Evolutionary conservation across 2,797 vertebrate genomes (phyloP).

Genomic region (Poeciliopsis turneri): DNA sequence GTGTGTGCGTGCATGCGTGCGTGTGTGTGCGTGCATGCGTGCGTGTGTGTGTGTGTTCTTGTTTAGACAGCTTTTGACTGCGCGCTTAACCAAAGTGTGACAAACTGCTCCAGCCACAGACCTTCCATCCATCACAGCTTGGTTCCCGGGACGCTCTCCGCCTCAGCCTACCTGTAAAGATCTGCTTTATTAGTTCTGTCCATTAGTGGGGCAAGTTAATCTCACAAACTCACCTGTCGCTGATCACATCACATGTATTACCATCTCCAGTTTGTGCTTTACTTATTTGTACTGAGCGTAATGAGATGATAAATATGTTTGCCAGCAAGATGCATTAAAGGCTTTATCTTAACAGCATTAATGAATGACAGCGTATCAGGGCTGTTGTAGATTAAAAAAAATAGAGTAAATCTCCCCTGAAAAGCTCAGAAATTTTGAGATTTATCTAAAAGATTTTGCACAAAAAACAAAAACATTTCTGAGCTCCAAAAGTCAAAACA

Average conservation of each 20-base stretch:
- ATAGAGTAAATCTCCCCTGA: too few relatives aligned
- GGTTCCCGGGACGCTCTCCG: not conserved
- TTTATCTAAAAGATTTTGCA: too few relatives aligned
- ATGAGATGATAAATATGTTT: not conserved
- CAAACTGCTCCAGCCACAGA: slow-evolving; percentile 31
- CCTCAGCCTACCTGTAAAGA: slow-evolving; percentile 8
- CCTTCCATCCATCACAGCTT: slow-evolving; percentile 35
- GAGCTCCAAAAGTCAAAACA: too few relatives aligned
- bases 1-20: slow-evolving; percentile 24
- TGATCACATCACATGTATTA: slow-evolving; percentile 5
- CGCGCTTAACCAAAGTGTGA: slow-evolving; percentile 41
- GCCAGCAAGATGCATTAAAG: slow-evolving; percentile 1
- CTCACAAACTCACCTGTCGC: slow-evolving; percentile 1
- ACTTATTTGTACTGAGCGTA: not conserved
- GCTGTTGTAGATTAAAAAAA: too few relatives aligned
- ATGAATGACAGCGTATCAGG: too few relatives aligned
- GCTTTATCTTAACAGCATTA: not conserved
- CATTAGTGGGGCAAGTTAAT: slow-evolving; percentile 8
- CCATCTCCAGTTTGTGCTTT: not conserved
- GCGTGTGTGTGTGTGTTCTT: slow-evolving; percentile 4
- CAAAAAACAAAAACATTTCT: too few relatives aligned
- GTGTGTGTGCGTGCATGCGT: slow-evolving; percentile 23
- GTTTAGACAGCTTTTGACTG: slow-evolving; percentile 43
- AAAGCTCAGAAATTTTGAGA: too few relatives aligned
- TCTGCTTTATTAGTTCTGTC: slow-evolving; percentile 13